These are phyloP conservation scores for Eustalomyia histrio DNA, from an alignment of 2,888 invertebrate genomes.

Conservation along the genomic window DNA sequence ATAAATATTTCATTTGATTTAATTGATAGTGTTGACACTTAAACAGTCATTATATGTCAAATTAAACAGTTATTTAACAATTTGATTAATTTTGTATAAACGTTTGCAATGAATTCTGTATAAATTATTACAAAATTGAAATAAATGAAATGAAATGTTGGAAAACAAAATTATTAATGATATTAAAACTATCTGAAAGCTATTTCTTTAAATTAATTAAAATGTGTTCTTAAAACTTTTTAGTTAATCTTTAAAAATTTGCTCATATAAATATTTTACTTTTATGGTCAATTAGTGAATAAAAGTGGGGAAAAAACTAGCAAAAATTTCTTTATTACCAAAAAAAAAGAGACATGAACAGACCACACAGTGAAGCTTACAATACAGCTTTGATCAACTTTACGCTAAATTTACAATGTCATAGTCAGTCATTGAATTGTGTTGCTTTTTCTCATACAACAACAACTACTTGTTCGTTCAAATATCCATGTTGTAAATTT, in stretches of 20 bases:
- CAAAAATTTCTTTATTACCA: neutral
- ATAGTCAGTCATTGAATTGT: conserved; percentile 19
- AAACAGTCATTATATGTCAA: neutral
- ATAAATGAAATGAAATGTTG: neutral
- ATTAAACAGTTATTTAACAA: neutral
- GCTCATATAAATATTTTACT: neutral
- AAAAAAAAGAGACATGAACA: neutral
- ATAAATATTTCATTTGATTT: neutral
- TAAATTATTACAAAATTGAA: neutral
- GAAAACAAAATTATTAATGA: neutral
- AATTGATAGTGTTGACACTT: neutral
- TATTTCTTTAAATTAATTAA: neutral
- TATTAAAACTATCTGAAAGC: neutral
- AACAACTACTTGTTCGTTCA: neutral
- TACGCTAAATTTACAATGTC: conserved; percentile 44
- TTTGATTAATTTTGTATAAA: neutral
- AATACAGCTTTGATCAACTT: neutral
- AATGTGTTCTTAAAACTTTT: neutral
- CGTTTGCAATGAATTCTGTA: neutral
- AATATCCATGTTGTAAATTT: conserved; percentile 28
- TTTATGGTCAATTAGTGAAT: neutral
- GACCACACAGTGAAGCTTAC: neutral
- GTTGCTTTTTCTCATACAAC: neutral
- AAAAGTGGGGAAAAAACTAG: neutral
- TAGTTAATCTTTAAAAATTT: neutral